Evolutionary conservation across 2,113 vertebrate genomes (phyloP).

Genomic region (Pseudolaguvia tuberculata): DNA sequence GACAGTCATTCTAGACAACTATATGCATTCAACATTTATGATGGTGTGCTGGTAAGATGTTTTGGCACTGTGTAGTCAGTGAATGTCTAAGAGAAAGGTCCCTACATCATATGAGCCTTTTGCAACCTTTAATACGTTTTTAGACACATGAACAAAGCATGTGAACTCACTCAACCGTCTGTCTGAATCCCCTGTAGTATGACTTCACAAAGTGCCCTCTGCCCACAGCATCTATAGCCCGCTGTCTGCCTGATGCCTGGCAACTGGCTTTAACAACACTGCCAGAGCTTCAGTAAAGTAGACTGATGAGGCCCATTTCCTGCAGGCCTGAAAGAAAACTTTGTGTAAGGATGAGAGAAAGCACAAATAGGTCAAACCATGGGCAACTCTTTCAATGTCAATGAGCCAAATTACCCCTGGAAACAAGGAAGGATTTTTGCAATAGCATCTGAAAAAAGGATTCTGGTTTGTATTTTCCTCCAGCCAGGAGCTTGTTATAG

Average conservation of each 20-base stretch:
- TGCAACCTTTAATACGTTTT: constrained; percentile 5
- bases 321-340: constrained; percentile 43
- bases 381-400: constrained; percentile 34
- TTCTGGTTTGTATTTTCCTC: constrained; percentile 15
- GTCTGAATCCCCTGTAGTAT: neutral
- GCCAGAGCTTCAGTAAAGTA: constrained; percentile 27
- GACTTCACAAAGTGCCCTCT: constrained; percentile 25
- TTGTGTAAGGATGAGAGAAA: constrained; percentile 46
- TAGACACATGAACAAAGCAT: constrained; percentile 16
- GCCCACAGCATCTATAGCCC: constrained; percentile 24
- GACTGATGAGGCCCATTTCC: constrained; percentile 37
- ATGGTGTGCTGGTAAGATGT: neutral
- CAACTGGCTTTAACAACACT: constrained; percentile 29
- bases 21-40: too few relatives aligned
- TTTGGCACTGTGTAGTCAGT: neutral
- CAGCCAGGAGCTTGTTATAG: constrained; percentile 1
- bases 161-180: constrained; percentile 36
- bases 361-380: constrained; percentile 19
- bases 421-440: constrained; percentile 31
- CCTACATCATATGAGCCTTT: neutral
- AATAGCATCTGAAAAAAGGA: constrained; percentile 24
- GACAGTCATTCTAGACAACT: too few relatives aligned
- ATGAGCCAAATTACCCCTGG: constrained; percentile 28
- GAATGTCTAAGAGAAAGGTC: neutral
- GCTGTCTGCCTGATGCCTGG: constrained; percentile 36